Conservation (phyloP, 1,140 invertebrate species). For the Eriosoma lanigerum region DNA sequence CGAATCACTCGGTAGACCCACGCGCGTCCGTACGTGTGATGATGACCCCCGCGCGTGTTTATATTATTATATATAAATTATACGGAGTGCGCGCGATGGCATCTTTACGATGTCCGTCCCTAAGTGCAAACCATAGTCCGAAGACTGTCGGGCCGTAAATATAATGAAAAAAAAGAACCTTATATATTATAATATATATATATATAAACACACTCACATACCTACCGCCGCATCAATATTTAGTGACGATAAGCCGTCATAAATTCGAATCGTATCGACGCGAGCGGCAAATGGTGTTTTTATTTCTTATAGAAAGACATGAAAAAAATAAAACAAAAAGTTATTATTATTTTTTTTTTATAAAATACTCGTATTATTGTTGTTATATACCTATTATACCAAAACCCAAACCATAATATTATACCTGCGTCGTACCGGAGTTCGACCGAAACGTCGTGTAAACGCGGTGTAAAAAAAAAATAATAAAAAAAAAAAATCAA, state of each 20-base stretch:
- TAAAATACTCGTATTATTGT: constrained; percentile 6
- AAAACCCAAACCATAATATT: neutral
- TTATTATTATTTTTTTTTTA: too few species aligned
- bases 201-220: too few species aligned
- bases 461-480: constrained; percentile 29
- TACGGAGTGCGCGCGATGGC: neutral
- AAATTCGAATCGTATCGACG: constrained; percentile 34
- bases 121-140: constrained; percentile 30
- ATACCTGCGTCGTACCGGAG: neutral
- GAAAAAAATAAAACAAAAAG: too few species aligned
- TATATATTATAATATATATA: neutral
- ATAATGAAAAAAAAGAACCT: constrained; percentile 7
- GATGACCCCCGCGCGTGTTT: neutral
- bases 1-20: constrained; percentile 16
- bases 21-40: neutral
- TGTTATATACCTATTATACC: neutral
- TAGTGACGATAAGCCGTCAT: constrained; percentile 45
- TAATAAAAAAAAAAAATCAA: too few species aligned
- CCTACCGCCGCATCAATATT: constrained; percentile 29
- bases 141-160: constrained; percentile 33
- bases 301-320: too few species aligned
- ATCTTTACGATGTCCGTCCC: constrained; percentile 39
- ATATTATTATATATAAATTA: neutral
- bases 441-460: constrained; percentile 5
- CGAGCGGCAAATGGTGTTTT: neutral